Conservation (phyloP, 1,140 invertebrate species). For the Pachypsylla venusta region DNA sequence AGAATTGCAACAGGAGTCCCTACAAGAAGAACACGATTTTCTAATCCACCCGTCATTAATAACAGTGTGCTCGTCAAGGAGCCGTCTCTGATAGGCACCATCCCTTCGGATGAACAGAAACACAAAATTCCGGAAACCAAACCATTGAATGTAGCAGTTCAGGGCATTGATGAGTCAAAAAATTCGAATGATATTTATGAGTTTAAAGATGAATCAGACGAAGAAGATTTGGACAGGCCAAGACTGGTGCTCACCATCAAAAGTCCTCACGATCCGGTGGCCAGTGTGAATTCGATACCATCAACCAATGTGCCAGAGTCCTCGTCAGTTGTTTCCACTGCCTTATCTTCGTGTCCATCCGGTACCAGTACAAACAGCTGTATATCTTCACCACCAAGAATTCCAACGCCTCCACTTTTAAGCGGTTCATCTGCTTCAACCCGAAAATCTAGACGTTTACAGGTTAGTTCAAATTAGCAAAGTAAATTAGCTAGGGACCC, state of each 20-base stretch:
- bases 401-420: constrained; percentile 24
- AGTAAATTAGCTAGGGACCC: no score
- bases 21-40: neutral
- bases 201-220: constrained; percentile 67
- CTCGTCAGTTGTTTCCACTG: no score
- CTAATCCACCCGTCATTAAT: neutral
- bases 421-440: constrained; percentile 39
- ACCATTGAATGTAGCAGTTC: no score
- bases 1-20: neutral
- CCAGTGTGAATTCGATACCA: no score
- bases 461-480: constrained; percentile 21
- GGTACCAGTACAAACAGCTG: constrained; percentile 6
- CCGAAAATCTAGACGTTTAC: constrained; percentile 59
- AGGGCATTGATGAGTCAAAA: neutral
- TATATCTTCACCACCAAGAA: constrained; percentile 10
- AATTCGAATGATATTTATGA: constrained; percentile 56
- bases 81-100: no score
- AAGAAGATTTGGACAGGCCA: constrained; percentile 45
- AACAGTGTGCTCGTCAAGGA: no score
- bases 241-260: constrained; percentile 64
- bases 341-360: no score
- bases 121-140: no score
- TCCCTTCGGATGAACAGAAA: no score
- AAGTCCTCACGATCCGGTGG: constrained; percentile 35
- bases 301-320: no score